Evolutionary conservation across 2,797 vertebrate genomes (phyloP).

Genomic region (Ctenopoma multispine): DNA sequence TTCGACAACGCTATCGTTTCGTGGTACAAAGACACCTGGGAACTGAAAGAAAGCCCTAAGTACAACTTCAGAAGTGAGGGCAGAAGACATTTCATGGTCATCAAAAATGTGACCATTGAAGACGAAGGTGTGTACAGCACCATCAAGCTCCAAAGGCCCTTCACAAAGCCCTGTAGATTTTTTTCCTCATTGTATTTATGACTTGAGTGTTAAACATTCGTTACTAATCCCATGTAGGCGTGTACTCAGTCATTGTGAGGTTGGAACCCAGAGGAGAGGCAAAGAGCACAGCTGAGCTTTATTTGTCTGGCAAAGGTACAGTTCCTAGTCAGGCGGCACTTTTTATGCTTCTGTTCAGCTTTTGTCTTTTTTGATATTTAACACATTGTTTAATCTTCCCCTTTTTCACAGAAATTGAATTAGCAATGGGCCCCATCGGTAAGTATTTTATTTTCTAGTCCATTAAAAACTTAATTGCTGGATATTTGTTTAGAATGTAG

Average conservation of each 20-base stretch:
- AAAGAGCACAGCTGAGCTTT: conserved; percentile 97
- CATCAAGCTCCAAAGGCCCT: conserved; percentile 25
- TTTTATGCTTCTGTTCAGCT: conserved; percentile 59
- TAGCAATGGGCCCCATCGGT: conserved; percentile 93
- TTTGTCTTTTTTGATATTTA: conserved; percentile 42
- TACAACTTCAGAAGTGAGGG: conserved; percentile 97
- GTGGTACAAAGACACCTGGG: conserved; percentile 98
- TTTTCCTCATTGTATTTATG: conserved; percentile 59
- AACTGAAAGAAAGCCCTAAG: conserved; percentile 94
- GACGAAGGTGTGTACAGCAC: conserved; percentile 93
- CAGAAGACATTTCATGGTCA: conserved; percentile 98
- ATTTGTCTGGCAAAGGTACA: conserved; percentile 94
- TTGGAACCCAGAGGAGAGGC: conserved; percentile 97
- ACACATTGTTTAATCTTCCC: conserved; percentile 61
- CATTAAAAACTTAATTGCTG: too few relatives aligned
- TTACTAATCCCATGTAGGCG: conserved; percentile 88
- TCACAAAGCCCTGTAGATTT: conserved; percentile 38
- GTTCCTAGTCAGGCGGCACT: conserved; percentile 61
- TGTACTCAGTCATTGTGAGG: conserved; percentile 98
- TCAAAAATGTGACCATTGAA: conserved; percentile 94
- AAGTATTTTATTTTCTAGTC: conserved; percentile 70
- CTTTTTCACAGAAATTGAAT: conserved; percentile 92
- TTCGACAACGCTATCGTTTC: conserved; percentile 98
- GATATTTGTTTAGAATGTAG: background rate
- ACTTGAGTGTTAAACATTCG: conserved; percentile 66